These are phyloP conservation scores for Hycleus cichorii DNA, from an alignment of 1,140 invertebrate species.

Conservation along the genomic window DNA sequence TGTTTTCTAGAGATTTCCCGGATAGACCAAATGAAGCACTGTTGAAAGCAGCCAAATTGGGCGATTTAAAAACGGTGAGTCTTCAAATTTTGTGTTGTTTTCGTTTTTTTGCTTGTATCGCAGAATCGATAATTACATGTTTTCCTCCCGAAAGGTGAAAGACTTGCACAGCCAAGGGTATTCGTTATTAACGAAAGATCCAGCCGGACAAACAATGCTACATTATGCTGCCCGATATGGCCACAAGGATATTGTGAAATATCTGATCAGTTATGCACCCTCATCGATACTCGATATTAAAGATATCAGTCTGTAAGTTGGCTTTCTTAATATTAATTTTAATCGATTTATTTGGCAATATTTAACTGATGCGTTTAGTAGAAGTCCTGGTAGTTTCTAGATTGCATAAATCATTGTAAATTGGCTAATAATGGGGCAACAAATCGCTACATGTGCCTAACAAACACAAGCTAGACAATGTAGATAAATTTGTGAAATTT, in stretches of 20 bases:
- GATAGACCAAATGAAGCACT: slow-evolving; percentile 74
- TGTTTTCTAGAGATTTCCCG: slow-evolving; percentile 51
- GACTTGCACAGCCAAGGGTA: slow-evolving; percentile 76
- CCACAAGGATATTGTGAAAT: slow-evolving; percentile 84
- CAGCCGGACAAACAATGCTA: slow-evolving; percentile 79
- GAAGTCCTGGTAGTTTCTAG: too few relatives aligned
- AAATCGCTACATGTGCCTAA: too few relatives aligned
- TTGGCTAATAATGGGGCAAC: too few relatives aligned
- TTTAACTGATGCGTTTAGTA: neutral
- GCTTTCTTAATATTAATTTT: neutral
- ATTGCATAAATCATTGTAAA: too few relatives aligned
- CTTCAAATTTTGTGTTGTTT: neutral
- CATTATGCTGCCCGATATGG: slow-evolving; percentile 81
- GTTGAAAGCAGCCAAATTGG: slow-evolving; percentile 71
- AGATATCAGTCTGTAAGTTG: slow-evolving; percentile 75
- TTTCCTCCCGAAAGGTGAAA: slow-evolving; percentile 52
- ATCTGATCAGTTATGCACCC: slow-evolving; percentile 78
- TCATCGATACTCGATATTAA: slow-evolving; percentile 76
- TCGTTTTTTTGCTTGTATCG: neutral
- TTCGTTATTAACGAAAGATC: slow-evolving; percentile 78
- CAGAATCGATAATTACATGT: neutral
- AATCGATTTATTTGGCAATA: neutral
- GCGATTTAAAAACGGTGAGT: slow-evolving; percentile 60
- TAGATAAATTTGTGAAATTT: too few relatives aligned
- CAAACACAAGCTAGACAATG: too few relatives aligned